These are phyloP conservation scores for Lymantria monacha DNA, from an alignment of 2,888 invertebrate genomes.

Conservation along the genomic window DNA sequence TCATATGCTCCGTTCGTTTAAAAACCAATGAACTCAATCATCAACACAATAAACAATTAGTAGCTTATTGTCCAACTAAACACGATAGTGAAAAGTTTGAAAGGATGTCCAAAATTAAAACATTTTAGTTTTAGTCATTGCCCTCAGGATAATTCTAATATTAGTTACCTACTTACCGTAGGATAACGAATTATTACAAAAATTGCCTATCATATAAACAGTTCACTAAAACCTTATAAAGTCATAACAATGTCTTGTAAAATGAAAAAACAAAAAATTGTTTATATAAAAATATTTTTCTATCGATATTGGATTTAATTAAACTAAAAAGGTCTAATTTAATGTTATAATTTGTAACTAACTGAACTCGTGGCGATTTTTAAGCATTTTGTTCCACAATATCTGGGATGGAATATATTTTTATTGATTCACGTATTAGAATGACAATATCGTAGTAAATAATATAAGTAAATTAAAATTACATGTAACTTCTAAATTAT, in stretches of 20 bases:
- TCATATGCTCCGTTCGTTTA: too few relatives aligned
- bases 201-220: background rate
- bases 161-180: background rate
- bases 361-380: conserved; percentile 49
- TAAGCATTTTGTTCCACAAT: conserved; percentile 56
- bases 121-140: too few relatives aligned
- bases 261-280: conserved; percentile 37
- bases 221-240: conserved; percentile 21
- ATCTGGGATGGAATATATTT: conserved; percentile 70
- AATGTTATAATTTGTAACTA: conserved; percentile 22
- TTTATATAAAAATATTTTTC: conserved; percentile 70
- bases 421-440: conserved; percentile 61
- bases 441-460: conserved; percentile 72
- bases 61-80: too few relatives aligned
- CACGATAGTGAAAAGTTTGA: too few relatives aligned
- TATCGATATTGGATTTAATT: conserved; percentile 61
- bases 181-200: too few relatives aligned
- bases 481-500: conserved; percentile 39
- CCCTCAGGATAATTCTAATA: too few relatives aligned
- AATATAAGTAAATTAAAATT: conserved; percentile 49
- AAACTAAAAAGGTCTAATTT: conserved; percentile 40
- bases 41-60: too few relatives aligned
- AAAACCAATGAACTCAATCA: too few relatives aligned
- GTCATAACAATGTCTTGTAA: conserved; percentile 13
- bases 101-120: too few relatives aligned